These are phyloP conservation scores for Pseudochirops corinnae DNA, from an alignment of 2,797 vertebrate species.

Conservation along the genomic window DNA sequence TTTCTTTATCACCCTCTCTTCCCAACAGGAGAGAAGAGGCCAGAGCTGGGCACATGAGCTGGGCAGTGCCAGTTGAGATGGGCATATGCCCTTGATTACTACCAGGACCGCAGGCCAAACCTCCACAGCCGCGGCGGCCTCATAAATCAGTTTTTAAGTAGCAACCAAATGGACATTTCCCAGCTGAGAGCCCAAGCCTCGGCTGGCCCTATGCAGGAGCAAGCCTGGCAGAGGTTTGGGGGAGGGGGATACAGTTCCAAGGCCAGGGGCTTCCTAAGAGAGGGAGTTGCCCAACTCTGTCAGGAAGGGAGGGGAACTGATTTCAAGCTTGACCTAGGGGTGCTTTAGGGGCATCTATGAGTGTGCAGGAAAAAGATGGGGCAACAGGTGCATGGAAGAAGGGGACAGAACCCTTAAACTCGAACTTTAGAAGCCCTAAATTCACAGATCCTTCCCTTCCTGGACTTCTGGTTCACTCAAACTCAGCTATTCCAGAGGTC, in stretches of 20 bases:
- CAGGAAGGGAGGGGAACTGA: constrained; percentile 21
- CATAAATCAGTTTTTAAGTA: constrained; percentile 86
- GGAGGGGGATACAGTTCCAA: constrained; percentile 67
- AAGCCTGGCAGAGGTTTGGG: constrained; percentile 51
- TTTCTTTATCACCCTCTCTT: constrained; percentile 60
- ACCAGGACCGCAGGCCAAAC: constrained; percentile 84
- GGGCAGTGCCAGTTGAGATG: constrained; percentile 84
- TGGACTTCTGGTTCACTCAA: not conserved
- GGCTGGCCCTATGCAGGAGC: constrained; percentile 62
- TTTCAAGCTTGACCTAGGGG: constrained; percentile 23
- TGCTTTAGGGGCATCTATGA: not conserved
- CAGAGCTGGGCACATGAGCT: constrained; percentile 76
- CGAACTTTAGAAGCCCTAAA: not conserved
- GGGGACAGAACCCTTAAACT: not conserved
- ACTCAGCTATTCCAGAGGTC: constrained; percentile 5
- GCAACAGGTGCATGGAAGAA: not conserved
- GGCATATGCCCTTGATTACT: constrained; percentile 84
- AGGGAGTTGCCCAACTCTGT: constrained; percentile 41
- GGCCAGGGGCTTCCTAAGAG: constrained; percentile 44
- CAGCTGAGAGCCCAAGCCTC: constrained; percentile 79
- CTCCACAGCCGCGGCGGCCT: constrained; percentile 81
- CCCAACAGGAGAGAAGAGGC: constrained; percentile 75
- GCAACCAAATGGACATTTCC: constrained; percentile 86
- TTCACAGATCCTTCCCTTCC: not conserved
- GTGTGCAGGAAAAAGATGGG: not conserved